A percentile compares a stretch with the other conserved stretches of the same genome.
These are phyloP conservation scores for Ctenopoma multispine DNA, from an alignment of 2,797 vertebrate species.

Conservation along the genomic window DNA sequence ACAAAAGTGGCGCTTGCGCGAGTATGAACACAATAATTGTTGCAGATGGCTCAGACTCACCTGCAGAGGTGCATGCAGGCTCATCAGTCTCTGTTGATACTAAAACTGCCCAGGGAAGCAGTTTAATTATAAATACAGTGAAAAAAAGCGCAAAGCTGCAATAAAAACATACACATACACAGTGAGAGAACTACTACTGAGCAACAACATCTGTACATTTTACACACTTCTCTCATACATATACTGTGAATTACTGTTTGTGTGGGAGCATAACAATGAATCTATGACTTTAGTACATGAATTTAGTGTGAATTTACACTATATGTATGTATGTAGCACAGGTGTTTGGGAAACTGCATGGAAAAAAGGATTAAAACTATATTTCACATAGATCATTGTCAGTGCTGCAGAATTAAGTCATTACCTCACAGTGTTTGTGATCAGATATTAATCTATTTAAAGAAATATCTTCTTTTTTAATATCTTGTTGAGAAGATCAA, in stretches of 20 bases:
- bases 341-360: background rate
- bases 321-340: background rate
- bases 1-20: too few species aligned
- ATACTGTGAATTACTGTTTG: too few species aligned
- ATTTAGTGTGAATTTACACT: background rate
- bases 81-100: slow-evolving; percentile 2
- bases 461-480: too few species aligned
- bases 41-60: too few species aligned
- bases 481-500: too few species aligned
- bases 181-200: slow-evolving; percentile 1
- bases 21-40: too few species aligned
- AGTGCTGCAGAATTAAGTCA: background rate
- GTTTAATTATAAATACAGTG: slow-evolving; percentile 18
- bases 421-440: background rate
- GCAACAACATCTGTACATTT: too few species aligned
- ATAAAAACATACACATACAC: background rate
- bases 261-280: too few species aligned
- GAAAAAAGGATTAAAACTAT: background rate
- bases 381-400: background rate
- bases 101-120: background rate
- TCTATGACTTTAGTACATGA: background rate
- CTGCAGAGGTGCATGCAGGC: too few species aligned
- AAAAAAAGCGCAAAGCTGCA: slow-evolving; percentile 8
- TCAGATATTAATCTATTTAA: too few species aligned
- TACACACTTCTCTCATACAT: background rate